phyloP scores from a whole-genome alignment of 2,797 vertebrate species.

The Gymnodraco acuticeps region DNA sequence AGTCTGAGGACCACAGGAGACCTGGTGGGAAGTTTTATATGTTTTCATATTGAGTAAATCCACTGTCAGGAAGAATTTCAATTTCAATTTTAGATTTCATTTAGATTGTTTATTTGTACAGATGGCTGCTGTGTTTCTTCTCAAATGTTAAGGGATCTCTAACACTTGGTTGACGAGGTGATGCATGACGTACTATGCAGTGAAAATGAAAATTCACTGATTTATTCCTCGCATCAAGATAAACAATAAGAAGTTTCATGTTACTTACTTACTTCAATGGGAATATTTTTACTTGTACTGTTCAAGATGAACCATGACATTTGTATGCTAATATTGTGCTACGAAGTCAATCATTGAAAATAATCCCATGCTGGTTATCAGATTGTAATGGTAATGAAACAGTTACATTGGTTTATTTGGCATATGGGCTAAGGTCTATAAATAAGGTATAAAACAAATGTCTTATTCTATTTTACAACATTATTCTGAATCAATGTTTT shows the following conservation, averaged over 20 bases:
- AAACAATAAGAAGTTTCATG: not conserved
- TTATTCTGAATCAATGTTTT: not conserved
- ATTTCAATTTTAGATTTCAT: not conserved
- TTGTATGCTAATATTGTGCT: not conserved
- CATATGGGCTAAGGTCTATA: not conserved
- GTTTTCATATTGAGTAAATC: conserved; percentile 1
- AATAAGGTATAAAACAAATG: too few relatives aligned
- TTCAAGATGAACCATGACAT: not conserved
- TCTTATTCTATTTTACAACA: not conserved
- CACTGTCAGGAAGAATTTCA: not conserved
- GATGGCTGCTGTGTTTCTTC: conserved; percentile 3
- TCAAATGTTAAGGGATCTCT: conserved; percentile 4
- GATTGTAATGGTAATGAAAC: not conserved
- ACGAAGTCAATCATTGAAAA: not conserved
- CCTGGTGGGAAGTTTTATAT: not conserved
- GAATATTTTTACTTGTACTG: not conserved
- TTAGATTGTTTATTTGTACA: conserved; percentile 11
- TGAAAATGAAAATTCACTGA: not conserved
- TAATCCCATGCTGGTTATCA: not conserved
- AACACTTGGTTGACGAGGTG: not conserved
- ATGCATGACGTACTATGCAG: not conserved
- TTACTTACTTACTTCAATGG: not conserved
- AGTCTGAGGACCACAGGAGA: conserved; percentile 14
- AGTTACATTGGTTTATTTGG: not conserved
- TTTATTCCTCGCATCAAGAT: conserved; percentile 4